Evolutionary conservation across 1,140 invertebrate species (phyloP), one percentile per base, ranked within the genome.

Genomic region (Ceratina australensis): DNA sequence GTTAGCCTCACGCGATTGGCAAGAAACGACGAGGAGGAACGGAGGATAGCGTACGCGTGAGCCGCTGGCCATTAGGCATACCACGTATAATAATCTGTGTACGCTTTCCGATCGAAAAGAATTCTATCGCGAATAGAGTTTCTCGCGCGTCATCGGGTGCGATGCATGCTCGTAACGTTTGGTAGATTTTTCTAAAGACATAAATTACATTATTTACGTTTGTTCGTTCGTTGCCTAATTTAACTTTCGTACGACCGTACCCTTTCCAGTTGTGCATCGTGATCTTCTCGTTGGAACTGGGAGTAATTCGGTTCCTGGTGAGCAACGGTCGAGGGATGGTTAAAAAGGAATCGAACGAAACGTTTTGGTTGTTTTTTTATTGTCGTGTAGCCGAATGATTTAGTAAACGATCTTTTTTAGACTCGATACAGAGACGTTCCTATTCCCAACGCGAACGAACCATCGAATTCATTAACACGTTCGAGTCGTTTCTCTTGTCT

Each of bases 381-480:
- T 16, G 74, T 78, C 7, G 57, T 77, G 20, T 69, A 80, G 42
- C 49, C 18, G 16, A 76, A 64, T 18, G 69, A 52, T 76, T 64
- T 80, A 13, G 42, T 71, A 66, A 61, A 57, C n/a, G n/a, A 49
- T 64, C 28, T 78, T 65, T 42, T 54, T 69, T 65, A 54, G 22
- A 65, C 4, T 33, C n/a, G 68, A 72, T 72, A 72, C 28, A 72
- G 76, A 79, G 77, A 79, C 20, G 59, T 79, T 79, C 77, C 77
- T 79, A 79, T 79, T 66, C 71, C 47, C 73, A 33, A 61, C 47
- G 50, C 57, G 42, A 67, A 79, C 63, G 63, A 66, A 73, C 81
- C 54, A 80, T 85, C 73, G 78, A 78, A 72, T 72, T 85, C 75
- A 65, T 69, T 83, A 73, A 79, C 75, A 54, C 80, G 60, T 81